A percentile compares a stretch with the other conserved stretches of the same genome.
Evolutionary conservation across 2,797 vertebrate species (phyloP).

Genomic region (Poeciliopsis paucimaculata): DNA sequence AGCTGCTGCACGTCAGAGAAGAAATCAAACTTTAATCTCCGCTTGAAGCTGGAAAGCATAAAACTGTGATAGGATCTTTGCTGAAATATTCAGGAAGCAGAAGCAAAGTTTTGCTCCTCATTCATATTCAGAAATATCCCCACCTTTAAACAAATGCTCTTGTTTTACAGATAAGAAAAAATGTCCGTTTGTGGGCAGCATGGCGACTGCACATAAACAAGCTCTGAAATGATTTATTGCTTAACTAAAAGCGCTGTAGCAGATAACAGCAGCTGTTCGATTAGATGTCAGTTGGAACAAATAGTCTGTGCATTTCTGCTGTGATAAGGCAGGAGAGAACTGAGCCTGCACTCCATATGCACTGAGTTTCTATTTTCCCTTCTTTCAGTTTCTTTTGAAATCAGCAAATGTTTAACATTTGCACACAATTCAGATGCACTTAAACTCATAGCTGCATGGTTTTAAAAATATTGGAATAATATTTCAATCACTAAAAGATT

Average conservation of each 20-base stretch:
- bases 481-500: neutral
- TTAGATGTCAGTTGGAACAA: neutral
- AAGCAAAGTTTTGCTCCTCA: neutral
- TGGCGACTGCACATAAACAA: neutral
- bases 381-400: neutral
- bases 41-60: neutral
- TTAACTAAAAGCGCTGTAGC: neutral
- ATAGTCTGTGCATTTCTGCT: neutral
- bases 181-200: neutral
- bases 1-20: conserved; percentile 39
- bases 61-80: neutral
- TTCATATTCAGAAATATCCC: neutral
- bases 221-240: neutral
- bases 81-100: neutral
- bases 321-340: neutral
- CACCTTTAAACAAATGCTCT: neutral
- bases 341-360: neutral
- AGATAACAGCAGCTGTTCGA: neutral
- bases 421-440: neutral
- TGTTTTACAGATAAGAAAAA: too few species aligned
- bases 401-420: neutral
- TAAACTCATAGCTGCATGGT: neutral
- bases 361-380: neutral
- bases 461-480: neutral
- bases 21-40: conserved; percentile 6